Base-by-base conservation (phyloP, 2,888 invertebrate genomes). In the Ennomos fuscantarius region DNA sequence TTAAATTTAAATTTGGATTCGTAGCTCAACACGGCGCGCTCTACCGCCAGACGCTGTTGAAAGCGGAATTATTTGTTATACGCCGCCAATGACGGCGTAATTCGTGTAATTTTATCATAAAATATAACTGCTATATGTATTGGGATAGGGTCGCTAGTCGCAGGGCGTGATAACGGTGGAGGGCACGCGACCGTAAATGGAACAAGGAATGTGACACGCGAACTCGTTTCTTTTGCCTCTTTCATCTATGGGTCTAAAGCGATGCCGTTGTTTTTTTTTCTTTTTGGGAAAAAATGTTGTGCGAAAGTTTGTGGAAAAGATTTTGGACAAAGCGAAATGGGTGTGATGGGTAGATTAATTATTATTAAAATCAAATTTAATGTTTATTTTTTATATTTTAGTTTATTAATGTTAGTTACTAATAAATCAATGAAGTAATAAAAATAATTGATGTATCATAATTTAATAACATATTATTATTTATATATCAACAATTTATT, bases 71-170 rank as follows among this genome's bases (percentile, higher is more conserved):
- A 70, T 65, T 70, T 69, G 75, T 70, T 66, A 66, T 67, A 57
- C 67, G 50, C 60, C 58, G 12, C 46, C 71, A 66, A 70, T 72
- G 71, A 74, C 73, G 75, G 70, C 69, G 73, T 83, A 83, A 84
- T 84, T 81, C 78, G 71, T 74, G 78, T 83, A 75, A 79, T 81
- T 81, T 77, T 78, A 81, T 81, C 80, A 78, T 82, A 80, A 82
- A 84, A 79, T 81, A 81, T 74, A 76, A 80, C 72, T 46, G 50
- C 40, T 47, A 59, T 64, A 48, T 63, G 68, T 73, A 75, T 76
- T 60, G 73, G 79, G 82, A 79, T 81, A 79, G 76, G 79, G 83
- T 78, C 78, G 68, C 55, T 62, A 73, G 78, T 78, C 78, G 68
- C 57, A 62, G 74, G 78, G 80, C 76, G 82, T 78, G 78, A 83